A percentile compares a stretch with the other conserved stretches of the same genome.
phyloP scores from a whole-genome alignment of 1,140 invertebrate genomes.

The Lithobius niger region DNA sequence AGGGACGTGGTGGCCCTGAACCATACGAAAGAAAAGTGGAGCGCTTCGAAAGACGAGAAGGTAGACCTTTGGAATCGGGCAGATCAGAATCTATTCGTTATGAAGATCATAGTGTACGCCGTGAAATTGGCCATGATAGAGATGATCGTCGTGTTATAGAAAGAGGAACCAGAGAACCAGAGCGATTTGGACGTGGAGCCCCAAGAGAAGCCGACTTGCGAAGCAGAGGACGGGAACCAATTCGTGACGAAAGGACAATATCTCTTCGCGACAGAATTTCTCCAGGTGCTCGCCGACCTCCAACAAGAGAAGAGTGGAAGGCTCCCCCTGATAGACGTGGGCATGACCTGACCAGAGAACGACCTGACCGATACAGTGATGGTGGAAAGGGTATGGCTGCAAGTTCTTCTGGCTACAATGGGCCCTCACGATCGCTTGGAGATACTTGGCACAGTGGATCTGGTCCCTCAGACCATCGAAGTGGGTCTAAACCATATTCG shows the following conservation, averaged over 20 bases:
- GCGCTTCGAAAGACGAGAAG: background rate
- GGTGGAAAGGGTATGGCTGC: background rate
- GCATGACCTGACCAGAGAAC: slow-evolving; percentile 1
- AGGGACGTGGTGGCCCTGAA: background rate
- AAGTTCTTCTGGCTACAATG: background rate
- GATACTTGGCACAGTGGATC: slow-evolving; percentile 6
- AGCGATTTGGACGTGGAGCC: background rate
- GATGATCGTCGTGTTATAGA: background rate
- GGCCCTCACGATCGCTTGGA: background rate
- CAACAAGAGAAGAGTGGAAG: slow-evolving; percentile 1
- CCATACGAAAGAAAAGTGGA: slow-evolving; percentile 1
- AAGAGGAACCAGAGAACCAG: background rate
- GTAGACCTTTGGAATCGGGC: background rate
- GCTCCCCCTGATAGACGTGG: background rate
- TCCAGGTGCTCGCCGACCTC: background rate
- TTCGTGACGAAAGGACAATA: background rate
- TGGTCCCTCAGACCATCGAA: slow-evolving; percentile 5
- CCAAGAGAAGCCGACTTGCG: background rate
- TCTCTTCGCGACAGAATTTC: background rate
- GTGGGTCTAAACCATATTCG: slow-evolving; percentile 2
- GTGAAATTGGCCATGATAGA: slow-evolving; percentile 1
- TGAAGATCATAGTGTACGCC: background rate
- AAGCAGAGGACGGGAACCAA: background rate
- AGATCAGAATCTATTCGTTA: background rate
- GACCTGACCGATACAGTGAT: slow-evolving; percentile 1